Percentiles rank a stretch among this genome's conserved stretches.
Conservation (phyloP, 2,113 vertebrate genomes). For the Dicentrarchus labrax region DNA sequence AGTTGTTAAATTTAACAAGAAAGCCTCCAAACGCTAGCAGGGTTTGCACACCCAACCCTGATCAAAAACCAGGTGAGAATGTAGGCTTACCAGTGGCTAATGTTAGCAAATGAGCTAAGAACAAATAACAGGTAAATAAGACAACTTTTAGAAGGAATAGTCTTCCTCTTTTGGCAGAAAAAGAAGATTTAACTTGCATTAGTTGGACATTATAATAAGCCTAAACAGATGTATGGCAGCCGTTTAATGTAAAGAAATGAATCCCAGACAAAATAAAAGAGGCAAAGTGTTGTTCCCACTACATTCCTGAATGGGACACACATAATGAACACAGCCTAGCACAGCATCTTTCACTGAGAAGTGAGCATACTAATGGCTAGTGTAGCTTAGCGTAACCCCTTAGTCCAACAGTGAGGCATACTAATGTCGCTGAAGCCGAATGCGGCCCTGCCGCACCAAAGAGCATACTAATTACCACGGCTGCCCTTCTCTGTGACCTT, state of each 20-base stretch:
- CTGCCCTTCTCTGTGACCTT: constrained; percentile 97
- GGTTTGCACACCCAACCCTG: not conserved
- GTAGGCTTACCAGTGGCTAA: not conserved
- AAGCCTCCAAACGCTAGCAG: not conserved
- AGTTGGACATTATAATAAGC: not conserved
- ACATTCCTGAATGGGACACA: constrained; percentile 12
- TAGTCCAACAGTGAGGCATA: constrained; percentile 66
- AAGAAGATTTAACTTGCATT: not conserved
- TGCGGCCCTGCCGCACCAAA: constrained; percentile 88
- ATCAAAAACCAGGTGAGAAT: not conserved
- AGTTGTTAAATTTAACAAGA: too few species aligned
- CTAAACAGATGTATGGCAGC: not conserved
- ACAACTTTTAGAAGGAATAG: not conserved
- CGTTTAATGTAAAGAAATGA: not conserved
- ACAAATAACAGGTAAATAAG: not conserved
- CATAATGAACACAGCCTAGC: constrained; percentile 47
- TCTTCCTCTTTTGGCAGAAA: not conserved
- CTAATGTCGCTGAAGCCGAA: constrained; percentile 74
- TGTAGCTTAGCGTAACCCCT: constrained; percentile 59
- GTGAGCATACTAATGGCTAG: constrained; percentile 68
- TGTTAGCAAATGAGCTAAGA: not conserved
- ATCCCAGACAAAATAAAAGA: not conserved
- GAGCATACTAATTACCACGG: constrained; percentile 96
- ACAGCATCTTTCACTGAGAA: constrained; percentile 40
- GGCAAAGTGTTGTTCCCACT: constrained; percentile 4